Conservation (phyloP, 1,140 invertebrate genomes). For the Trachymyrmex septentrionalis region DNA sequence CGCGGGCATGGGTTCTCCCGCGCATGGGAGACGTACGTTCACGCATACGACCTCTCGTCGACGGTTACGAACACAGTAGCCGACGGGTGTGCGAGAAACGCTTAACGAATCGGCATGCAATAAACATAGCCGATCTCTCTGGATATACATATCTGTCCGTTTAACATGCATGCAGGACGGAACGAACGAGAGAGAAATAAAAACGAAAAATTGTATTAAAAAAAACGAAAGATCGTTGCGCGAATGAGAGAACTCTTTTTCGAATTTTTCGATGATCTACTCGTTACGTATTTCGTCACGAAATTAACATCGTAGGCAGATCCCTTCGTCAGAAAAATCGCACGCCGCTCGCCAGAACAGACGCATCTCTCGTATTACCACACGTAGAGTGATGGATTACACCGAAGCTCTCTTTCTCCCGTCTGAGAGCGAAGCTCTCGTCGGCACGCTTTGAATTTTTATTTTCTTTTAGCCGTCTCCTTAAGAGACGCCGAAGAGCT, state of each 20-base stretch:
- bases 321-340: slow-evolving; percentile 7
- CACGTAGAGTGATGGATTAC: slow-evolving; percentile 68
- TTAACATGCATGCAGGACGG: slow-evolving; percentile 18
- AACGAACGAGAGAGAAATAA: slow-evolving; percentile 22
- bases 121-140: slow-evolving; percentile 39
- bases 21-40: slow-evolving; percentile 66
- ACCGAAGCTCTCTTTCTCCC: slow-evolving; percentile 62
- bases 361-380: slow-evolving; percentile 39
- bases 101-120: slow-evolving; percentile 63
- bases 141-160: background rate
- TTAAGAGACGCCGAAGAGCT: slow-evolving; percentile 74
- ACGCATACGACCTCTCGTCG: slow-evolving; percentile 56
- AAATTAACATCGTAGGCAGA: background rate
- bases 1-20: slow-evolving; percentile 40
- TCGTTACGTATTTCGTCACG: background rate
- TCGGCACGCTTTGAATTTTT: slow-evolving; percentile 69
- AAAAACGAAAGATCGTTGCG: background rate
- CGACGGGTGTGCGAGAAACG: slow-evolving; percentile 62
- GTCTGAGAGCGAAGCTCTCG: slow-evolving; percentile 61
- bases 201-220: background rate
- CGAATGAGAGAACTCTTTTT: background rate
- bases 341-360: background rate
- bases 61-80: slow-evolving; percentile 61
- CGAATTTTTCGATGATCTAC: background rate
- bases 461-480: slow-evolving; percentile 27